Conservation (phyloP, 2,797 vertebrate species). For the Astyanax mexicanus region DNA sequence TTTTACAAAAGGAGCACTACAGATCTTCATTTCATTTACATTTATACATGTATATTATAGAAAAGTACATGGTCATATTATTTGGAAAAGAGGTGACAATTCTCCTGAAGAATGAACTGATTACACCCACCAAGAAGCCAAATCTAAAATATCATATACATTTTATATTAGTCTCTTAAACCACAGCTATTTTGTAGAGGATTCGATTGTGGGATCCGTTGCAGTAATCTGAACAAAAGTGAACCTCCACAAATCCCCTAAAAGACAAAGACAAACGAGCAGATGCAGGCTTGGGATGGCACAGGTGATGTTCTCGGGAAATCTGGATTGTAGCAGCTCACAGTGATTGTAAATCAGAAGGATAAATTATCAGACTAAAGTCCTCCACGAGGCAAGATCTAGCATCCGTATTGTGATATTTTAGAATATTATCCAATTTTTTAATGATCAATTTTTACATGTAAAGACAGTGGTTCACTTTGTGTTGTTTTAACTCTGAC, state of each 20-base stretch:
- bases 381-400: background rate
- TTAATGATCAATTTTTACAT: too few relatives aligned
- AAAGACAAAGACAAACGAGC: background rate
- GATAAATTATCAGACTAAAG: background rate
- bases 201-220: background rate
- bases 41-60: conserved; percentile 28
- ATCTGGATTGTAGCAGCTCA: background rate
- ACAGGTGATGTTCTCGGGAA: conserved; percentile 9
- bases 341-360: background rate
- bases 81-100: background rate
- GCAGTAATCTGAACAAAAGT: background rate
- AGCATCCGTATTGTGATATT: too few relatives aligned
- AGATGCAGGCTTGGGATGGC: conserved; percentile 3
- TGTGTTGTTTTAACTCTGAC: too few relatives aligned
- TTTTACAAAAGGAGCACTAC: conserved; percentile 33
- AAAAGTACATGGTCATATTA: conserved; percentile 12
- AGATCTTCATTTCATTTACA: conserved; percentile 25
- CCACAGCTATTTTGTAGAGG: background rate
- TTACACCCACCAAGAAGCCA: background rate
- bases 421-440: too few relatives aligned
- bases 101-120: conserved; percentile 11
- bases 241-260: background rate
- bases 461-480: too few relatives aligned
- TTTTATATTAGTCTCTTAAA: conserved; percentile 24
- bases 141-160: background rate